Percentiles rank a stretch among this genome's conserved stretches.
These are phyloP conservation scores for Andricus curvator DNA, from an alignment of 2,888 invertebrate genomes.

Conservation along the genomic window DNA sequence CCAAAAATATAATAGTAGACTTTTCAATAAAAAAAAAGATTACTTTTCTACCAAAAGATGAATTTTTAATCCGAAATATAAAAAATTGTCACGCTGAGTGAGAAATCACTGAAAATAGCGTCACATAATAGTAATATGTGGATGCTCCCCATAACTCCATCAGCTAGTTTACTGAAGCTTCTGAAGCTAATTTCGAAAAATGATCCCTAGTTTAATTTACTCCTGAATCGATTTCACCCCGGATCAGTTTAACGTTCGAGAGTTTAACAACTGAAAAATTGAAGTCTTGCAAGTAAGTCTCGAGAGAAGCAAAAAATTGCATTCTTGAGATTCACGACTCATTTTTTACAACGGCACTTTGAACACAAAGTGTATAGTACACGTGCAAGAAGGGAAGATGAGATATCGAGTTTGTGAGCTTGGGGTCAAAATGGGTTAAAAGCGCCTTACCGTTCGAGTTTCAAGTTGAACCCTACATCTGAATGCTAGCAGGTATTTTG, in stretches of 20 bases:
- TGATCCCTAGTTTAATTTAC: not conserved
- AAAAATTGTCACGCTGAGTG: no score
- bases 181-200: not conserved
- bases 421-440: slow-evolving; percentile 31
- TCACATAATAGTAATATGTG: no score
- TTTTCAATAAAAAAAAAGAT: no score
- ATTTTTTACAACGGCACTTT: slow-evolving; percentile 27
- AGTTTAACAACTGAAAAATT: slow-evolving; percentile 17
- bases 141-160: not conserved
- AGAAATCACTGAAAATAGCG: no score
- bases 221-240: not conserved
- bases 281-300: not conserved
- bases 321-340: slow-evolving; percentile 33
- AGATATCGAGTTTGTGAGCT: slow-evolving; percentile 32
- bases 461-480: slow-evolving; percentile 11
- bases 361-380: slow-evolving; percentile 18
- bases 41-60: no score
- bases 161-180: not conserved
- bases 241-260: slow-evolving; percentile 1
- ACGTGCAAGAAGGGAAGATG: slow-evolving; percentile 24
- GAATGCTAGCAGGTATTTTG: slow-evolving; percentile 33
- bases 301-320: slow-evolving; percentile 7
- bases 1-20: no score
- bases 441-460: slow-evolving; percentile 16
- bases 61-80: no score